Evolutionary conservation across 2,113 vertebrate genomes (phyloP), one percentile per base, ranked within the genome.

Genomic region (Hippocampus barbouri): DNA sequence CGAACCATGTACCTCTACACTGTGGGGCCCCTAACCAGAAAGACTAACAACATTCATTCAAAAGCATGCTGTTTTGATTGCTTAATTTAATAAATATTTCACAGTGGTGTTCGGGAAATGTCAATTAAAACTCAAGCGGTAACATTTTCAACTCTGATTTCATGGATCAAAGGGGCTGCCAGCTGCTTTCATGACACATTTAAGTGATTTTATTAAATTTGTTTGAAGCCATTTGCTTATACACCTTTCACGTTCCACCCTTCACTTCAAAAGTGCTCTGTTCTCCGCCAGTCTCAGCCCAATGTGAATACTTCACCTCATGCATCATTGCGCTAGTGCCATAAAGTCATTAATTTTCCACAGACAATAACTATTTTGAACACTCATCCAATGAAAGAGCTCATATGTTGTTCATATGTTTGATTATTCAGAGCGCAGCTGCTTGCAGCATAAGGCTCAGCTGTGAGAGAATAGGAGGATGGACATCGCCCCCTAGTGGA

Each of bases 401-500:
- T 57, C 23, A 38, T 69, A 41, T 73, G 71, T 61, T 62, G 67
- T 45, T 43, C 6, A n/a, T 41, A 21, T 53, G 53, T 43, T 64
- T 75, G 10, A 30, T 7, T 56, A 14, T 25, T 8, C 2, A 16
- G 34, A 74, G 73, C 70, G 57, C 49, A 18, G 59, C 15, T 20
- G 9, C 18, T 18, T 38, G 10, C 59, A 14, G 4, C 41, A 60
- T 41, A 38, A 57, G 9, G 40, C 15, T 59, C 40, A 38, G 40
- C 43, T 8, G 9, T 18, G n/a, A 0, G 61, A 21, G 43, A 59
- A 65, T 64, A 14, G 66, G 18, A 81, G 68, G 68, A 62, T 25
- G 3, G 79, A 77, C 71, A 81, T 23, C n/a, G 56, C 87, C 88
- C 75, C 62, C 89, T 89, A 73, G 64, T 84, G 89, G 82, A 57